Percentiles rank a stretch among this genome's conserved stretches.
phyloP scores from a whole-genome alignment of 2,797 vertebrate genomes.

The Acipenser transmontanus region DNA sequence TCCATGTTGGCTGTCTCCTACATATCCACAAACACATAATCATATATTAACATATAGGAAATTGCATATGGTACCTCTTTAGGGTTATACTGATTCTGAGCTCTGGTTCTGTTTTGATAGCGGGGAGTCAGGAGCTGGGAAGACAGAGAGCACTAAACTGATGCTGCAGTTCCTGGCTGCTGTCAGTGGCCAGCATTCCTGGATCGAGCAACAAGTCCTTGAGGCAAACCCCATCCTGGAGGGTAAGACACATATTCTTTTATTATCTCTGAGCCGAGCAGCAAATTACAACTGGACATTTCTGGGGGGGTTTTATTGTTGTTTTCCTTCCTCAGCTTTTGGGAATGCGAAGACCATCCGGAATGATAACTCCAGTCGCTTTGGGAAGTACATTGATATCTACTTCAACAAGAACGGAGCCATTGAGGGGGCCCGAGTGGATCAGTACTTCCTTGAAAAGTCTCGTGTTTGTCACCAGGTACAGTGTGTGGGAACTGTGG shows the following conservation, averaged over 20 bases:
- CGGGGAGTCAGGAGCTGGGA: slow-evolving; percentile 92
- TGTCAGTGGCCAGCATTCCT: slow-evolving; percentile 85
- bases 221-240: slow-evolving; percentile 94
- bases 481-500: neutral
- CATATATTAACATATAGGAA: too few relatives aligned
- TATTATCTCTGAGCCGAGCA: neutral
- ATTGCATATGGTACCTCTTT: too few relatives aligned
- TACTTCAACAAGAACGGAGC: slow-evolving; percentile 71
- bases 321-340: slow-evolving; percentile 64
- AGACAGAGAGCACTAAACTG: slow-evolving; percentile 91
- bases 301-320: slow-evolving; percentile 26
- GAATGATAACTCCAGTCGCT: slow-evolving; percentile 96
- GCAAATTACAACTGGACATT: slow-evolving; percentile 59
- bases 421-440: slow-evolving; percentile 82
- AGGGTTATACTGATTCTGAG: too few relatives aligned
- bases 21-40: too few relatives aligned
- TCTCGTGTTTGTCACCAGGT: slow-evolving; percentile 94
- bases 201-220: slow-evolving; percentile 93
- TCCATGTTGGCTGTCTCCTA: too few relatives aligned
- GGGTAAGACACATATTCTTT: slow-evolving; percentile 53
- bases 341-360: slow-evolving; percentile 92
- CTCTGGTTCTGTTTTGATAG: slow-evolving; percentile 42
- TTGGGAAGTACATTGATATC: slow-evolving; percentile 92
- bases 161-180: slow-evolving; percentile 89
- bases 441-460: slow-evolving; percentile 95